A percentile compares a stretch with the other conserved stretches of the same genome.
Conservation (phyloP, 2,888 invertebrate species). For the Melanotus villosus region DNA sequence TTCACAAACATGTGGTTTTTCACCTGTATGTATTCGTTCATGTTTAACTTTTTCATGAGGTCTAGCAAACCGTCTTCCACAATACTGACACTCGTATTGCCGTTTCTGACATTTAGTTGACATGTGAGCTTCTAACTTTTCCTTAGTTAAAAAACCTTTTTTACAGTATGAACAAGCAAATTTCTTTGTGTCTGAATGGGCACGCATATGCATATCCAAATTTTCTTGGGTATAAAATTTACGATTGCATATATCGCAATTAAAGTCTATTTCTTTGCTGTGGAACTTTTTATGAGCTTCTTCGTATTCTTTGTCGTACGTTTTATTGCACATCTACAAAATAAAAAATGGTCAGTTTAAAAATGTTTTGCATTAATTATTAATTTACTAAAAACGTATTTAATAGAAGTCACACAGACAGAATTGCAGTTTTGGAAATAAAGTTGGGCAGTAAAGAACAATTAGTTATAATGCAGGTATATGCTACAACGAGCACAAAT, state of each 20-base stretch:
- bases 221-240: slow-evolving; percentile 78
- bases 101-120: slow-evolving; percentile 63
- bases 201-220: slow-evolving; percentile 81
- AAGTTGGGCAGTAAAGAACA: too few relatives aligned
- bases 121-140: slow-evolving; percentile 62
- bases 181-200: slow-evolving; percentile 74
- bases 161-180: slow-evolving; percentile 66
- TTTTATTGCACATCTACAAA: slow-evolving; percentile 70
- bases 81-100: slow-evolving; percentile 81
- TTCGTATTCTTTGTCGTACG: slow-evolving; percentile 69
- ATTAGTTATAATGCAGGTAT: too few relatives aligned
- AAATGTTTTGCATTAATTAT: too few relatives aligned
- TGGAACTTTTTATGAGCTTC: slow-evolving; percentile 80
- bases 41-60: slow-evolving; percentile 89
- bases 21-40: slow-evolving; percentile 86
- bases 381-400: too few relatives aligned
- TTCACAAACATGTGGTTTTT: slow-evolving; percentile 84
- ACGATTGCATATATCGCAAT: slow-evolving; percentile 80
- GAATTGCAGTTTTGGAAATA: too few relatives aligned
- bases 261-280: slow-evolving; percentile 70
- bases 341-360: background rate
- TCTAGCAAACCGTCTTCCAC: slow-evolving; percentile 78
- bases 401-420: too few relatives aligned
- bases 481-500: too few relatives aligned
- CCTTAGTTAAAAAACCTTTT: slow-evolving; percentile 62